These are phyloP conservation scores for Amyelois transitella DNA, from an alignment of 1,140 invertebrate genomes.

Conservation along the genomic window DNA sequence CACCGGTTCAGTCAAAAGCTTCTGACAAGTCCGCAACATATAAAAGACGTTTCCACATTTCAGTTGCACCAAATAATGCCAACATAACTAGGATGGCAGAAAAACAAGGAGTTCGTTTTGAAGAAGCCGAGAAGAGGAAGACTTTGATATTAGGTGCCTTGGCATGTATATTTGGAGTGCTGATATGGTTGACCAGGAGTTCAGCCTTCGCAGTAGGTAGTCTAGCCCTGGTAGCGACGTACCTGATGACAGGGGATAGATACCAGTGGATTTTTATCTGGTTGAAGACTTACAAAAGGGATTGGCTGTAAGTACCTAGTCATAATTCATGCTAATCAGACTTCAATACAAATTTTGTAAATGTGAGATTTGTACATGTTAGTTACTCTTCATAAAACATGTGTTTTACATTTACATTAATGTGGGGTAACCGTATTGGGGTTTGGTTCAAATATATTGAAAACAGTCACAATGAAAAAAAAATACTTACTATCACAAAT, in stretches of 20 bases:
- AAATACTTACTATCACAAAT: too few species aligned
- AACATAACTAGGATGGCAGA: constrained; percentile 46
- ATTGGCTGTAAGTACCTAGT: constrained; percentile 47
- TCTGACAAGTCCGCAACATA: not conserved
- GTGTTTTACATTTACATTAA: too few species aligned
- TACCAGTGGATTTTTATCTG: constrained; percentile 68
- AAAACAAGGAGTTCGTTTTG: constrained; percentile 53
- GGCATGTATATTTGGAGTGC: constrained; percentile 16
- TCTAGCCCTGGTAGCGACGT: constrained; percentile 30
- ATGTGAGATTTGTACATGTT: too few species aligned
- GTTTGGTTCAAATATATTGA: too few species aligned
- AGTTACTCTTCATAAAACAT: too few species aligned
- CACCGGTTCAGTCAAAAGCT: too few species aligned
- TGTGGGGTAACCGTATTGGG: too few species aligned
- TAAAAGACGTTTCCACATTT: not conserved
- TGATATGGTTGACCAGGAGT: constrained; percentile 38
- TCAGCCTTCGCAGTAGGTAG: constrained; percentile 24
- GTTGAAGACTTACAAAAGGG: constrained; percentile 52
- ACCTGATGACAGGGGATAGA: constrained; percentile 53
- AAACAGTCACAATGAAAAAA: too few species aligned
- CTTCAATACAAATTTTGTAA: too few species aligned
- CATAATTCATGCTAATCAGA: too few species aligned
- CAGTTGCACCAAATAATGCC: not conserved
- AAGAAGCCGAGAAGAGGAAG: constrained; percentile 51
- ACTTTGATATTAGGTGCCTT: constrained; percentile 35